A percentile compares a stretch with the other conserved stretches of the same genome.
These are phyloP conservation scores for Cavia aperea DNA, from an alignment of 2,113 vertebrate species.

Conservation along the genomic window DNA sequence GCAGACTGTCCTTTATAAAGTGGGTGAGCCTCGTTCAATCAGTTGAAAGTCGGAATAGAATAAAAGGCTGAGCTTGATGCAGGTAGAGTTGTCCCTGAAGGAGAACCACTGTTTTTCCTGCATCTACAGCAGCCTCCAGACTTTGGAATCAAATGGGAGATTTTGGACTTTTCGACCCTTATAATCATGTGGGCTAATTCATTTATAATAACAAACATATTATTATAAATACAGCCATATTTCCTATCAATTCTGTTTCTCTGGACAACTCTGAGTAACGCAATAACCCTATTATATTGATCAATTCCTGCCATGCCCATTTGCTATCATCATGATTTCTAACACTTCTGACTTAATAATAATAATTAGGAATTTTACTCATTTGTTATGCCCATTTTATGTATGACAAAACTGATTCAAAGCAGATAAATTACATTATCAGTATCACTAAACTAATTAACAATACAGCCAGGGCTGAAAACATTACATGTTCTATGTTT, in stretches of 20 bases:
- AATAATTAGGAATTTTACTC: background rate
- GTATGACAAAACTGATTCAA: background rate
- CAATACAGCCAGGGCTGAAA: background rate
- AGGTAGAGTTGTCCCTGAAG: background rate
- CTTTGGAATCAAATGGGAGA: background rate
- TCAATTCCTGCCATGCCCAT: background rate
- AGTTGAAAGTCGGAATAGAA: background rate
- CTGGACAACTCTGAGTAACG: background rate
- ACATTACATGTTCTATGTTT: background rate
- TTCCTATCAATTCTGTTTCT: background rate
- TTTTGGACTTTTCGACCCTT: background rate
- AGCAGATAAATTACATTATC: background rate
- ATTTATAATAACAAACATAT: background rate
- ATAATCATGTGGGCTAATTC: background rate
- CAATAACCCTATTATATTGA: background rate
- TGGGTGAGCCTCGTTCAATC: background rate
- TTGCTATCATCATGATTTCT: background rate
- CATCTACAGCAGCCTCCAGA: background rate
- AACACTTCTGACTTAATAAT: background rate
- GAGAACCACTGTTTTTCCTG: background rate
- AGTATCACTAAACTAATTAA: background rate
- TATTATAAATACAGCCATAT: background rate
- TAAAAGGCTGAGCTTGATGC: background rate
- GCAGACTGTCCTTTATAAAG: background rate
- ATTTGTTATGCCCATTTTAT: background rate